Percentiles rank a stretch among this genome's conserved stretches.
Evolutionary conservation across 53 echinoderm and acorn worm species (phyloP).

Genomic region (Hippasteria phrygiana): DNA sequence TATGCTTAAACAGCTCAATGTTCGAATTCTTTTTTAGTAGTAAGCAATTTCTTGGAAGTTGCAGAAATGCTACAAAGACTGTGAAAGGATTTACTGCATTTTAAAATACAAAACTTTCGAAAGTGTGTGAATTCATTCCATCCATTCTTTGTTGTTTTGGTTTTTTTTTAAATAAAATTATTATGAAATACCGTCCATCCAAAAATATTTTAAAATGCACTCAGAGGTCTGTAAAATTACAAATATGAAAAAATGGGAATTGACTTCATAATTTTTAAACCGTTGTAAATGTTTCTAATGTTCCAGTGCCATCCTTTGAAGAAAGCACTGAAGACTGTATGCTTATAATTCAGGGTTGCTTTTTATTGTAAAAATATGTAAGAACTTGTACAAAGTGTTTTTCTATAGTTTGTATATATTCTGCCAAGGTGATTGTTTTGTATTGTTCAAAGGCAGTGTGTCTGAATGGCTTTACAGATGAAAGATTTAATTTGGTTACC

Average conservation of each 20-base stretch:
- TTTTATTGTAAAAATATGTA: constrained; percentile 2
- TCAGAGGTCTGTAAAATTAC: no score
- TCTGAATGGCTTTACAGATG: no score
- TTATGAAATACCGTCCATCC: no score
- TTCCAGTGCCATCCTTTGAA: no score
- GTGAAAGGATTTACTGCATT: background rate
- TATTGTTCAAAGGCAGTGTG: background rate
- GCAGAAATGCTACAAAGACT: background rate
- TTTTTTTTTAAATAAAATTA: background rate
- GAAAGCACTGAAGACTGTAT: no score
- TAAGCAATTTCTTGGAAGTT: background rate
- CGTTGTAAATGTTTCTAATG: no score
- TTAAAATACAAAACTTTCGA: background rate
- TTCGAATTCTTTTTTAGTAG: no score
- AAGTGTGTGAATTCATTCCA: constrained; percentile 36
- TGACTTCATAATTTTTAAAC: no score
- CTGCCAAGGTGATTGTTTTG: background rate
- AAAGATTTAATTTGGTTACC: no score
- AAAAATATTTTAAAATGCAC: no score
- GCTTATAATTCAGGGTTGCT: background rate
- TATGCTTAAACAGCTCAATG: no score
- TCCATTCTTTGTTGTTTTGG: background rate
- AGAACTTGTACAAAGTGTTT: background rate
- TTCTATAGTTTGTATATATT: constrained; percentile 4
- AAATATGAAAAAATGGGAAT: no score